phyloP scores from a whole-genome alignment of 2,797 vertebrate species.

The Arnoldichthys spilopterus region DNA sequence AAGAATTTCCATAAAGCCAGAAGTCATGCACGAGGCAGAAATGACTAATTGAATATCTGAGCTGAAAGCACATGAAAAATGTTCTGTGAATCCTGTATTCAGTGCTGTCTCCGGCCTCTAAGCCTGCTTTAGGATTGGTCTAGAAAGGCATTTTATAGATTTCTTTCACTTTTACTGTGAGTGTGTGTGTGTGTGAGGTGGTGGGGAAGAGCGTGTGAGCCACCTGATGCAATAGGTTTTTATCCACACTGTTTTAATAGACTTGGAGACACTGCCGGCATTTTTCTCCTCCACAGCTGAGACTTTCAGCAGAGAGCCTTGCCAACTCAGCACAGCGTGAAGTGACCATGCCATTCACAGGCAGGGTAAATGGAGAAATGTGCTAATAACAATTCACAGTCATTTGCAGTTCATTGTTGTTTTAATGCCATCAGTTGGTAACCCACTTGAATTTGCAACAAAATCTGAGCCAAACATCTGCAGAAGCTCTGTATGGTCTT shows the following conservation, averaged over 20 bases:
- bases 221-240: slow-evolving; percentile 34
- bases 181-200: slow-evolving; percentile 1
- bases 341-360: slow-evolving; percentile 25
- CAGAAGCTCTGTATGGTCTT: slow-evolving; percentile 26
- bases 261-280: background rate
- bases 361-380: slow-evolving; percentile 30
- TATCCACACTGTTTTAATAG: background rate
- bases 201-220: background rate
- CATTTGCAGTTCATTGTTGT: slow-evolving; percentile 26
- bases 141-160: background rate
- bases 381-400: slow-evolving; percentile 49
- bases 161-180: background rate
- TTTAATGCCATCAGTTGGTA: slow-evolving; percentile 38
- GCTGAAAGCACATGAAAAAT: slow-evolving; percentile 21
- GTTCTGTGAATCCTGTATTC: background rate
- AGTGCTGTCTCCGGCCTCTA: background rate
- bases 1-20: slow-evolving; percentile 35
- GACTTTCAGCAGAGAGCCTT: background rate
- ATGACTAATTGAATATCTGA: slow-evolving; percentile 19
- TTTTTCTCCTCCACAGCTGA: background rate
- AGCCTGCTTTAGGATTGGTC: slow-evolving; percentile 14
- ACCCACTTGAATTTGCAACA: slow-evolving; percentile 35
- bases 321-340: background rate
- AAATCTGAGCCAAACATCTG: slow-evolving; percentile 1
- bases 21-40: slow-evolving; percentile 2